Conservation (phyloP, 2,113 vertebrate genomes). For the Paradoxurus hermaphroditus region DNA sequence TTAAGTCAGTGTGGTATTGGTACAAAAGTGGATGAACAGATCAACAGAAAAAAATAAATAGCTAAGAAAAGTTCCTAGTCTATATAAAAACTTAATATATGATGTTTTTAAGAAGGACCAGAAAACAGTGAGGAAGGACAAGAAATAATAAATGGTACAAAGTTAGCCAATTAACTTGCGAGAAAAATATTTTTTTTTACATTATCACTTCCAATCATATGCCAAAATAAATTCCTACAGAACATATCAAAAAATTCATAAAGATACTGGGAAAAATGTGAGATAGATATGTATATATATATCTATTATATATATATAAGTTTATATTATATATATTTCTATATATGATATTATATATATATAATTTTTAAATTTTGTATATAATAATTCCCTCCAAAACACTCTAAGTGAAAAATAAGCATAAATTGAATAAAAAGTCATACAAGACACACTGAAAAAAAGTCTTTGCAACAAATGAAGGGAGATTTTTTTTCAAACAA, state of each 20-base stretch:
- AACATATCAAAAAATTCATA: constrained; percentile 10
- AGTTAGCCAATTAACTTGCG: neutral
- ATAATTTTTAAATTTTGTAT: neutral
- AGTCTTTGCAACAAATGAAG: neutral
- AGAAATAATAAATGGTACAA: constrained; percentile 17
- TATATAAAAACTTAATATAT: neutral
- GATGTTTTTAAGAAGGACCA: constrained; percentile 28
- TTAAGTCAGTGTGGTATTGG: neutral
- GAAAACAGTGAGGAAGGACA: neutral
- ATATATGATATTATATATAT: no score
- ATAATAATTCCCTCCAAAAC: neutral
- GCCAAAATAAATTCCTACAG: constrained; percentile 36
- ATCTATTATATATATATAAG: neutral
- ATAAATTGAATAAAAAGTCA: constrained; percentile 32
- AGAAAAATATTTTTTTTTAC: constrained; percentile 24
- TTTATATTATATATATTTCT: neutral
- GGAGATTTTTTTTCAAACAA: neutral
- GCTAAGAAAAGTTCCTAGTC: neutral
- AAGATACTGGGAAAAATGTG: neutral
- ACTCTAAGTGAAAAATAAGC: constrained; percentile 14
- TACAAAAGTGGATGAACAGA: neutral
- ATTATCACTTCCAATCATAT: neutral
- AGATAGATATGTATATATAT: neutral
- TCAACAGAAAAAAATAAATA: neutral
- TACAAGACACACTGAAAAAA: neutral